These are phyloP conservation scores for Hexactinellida sp. DNA, from an alignment of 37 sponge, comb jelly and placozoan species.

Conservation along the genomic window DNA sequence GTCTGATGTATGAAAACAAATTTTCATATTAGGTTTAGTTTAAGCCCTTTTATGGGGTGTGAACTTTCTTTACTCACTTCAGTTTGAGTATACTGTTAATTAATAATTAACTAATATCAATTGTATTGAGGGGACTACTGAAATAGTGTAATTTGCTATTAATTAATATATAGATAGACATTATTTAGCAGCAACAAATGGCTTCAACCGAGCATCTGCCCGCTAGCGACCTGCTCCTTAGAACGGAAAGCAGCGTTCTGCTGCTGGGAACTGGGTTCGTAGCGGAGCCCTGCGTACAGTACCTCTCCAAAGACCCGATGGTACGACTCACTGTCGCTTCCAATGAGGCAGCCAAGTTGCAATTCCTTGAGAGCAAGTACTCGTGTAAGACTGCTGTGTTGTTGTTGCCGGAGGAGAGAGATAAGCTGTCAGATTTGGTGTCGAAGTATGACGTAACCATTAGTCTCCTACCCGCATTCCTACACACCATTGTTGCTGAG, in stretches of 20 bases:
- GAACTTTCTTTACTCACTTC: too few relatives aligned
- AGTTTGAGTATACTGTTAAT: too few relatives aligned
- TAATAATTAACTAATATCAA: too few relatives aligned
- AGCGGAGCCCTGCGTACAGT: conserved; percentile 66
- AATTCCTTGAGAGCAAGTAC: not conserved
- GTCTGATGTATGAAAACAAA: too few relatives aligned
- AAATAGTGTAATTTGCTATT: too few relatives aligned
- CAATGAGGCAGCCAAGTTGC: not conserved
- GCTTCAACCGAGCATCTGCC: too few relatives aligned
- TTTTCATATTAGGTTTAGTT: too few relatives aligned
- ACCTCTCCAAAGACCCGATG: conserved; percentile 37
- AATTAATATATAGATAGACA: too few relatives aligned
- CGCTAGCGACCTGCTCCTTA: not conserved
- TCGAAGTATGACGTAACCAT: conserved; percentile 53
- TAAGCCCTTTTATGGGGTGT: too few relatives aligned
- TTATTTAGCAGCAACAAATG: too few relatives aligned
- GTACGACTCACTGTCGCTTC: conserved; percentile 69
- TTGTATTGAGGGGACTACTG: too few relatives aligned
- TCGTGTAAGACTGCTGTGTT: not conserved
- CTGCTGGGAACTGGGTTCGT: conserved; percentile 80
- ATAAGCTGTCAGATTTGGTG: conserved; percentile 27
- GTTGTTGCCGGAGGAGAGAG: not conserved
- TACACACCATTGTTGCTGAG: conserved; percentile 67
- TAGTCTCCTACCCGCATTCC: conserved; percentile 58
- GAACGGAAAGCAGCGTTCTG: conserved; percentile 40